A percentile compares a stretch with the other conserved stretches of the same genome.
These are phyloP conservation scores for Trachythela sp. DNA, from an alignment of 64 coral and sea anemone species.

Conservation along the genomic window DNA sequence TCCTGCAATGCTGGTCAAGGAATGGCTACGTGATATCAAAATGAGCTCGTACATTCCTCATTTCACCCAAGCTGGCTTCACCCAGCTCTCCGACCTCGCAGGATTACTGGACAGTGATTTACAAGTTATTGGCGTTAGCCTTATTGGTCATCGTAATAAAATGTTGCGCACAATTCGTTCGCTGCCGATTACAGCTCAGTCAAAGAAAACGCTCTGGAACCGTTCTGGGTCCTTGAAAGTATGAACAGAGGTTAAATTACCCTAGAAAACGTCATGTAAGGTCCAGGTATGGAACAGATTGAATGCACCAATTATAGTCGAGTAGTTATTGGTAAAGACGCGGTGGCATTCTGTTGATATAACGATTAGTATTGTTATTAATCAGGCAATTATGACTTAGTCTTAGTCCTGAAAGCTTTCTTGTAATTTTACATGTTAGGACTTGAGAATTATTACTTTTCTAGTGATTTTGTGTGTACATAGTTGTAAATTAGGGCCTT, in stretches of 20 bases:
- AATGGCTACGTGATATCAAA: neutral
- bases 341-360: no score
- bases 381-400: no score
- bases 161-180: constrained; percentile 2
- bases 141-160: constrained; percentile 6
- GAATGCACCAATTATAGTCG: no score
- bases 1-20: neutral
- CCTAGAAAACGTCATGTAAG: neutral
- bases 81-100: neutral
- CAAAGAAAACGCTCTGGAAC: neutral
- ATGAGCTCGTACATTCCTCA: neutral
- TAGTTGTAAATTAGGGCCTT: no score
- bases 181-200: neutral
- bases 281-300: neutral
- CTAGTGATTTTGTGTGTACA: no score
- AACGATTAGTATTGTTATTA: no score
- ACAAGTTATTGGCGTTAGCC: neutral
- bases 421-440: no score
- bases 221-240: neutral
- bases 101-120: neutral
- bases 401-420: no score
- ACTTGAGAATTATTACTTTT: no score
- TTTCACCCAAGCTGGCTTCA: neutral
- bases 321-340: no score
- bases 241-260: neutral